Base-by-base conservation (phyloP, 2,888 invertebrate genomes). In the Crossocerus cetratus region DNA sequence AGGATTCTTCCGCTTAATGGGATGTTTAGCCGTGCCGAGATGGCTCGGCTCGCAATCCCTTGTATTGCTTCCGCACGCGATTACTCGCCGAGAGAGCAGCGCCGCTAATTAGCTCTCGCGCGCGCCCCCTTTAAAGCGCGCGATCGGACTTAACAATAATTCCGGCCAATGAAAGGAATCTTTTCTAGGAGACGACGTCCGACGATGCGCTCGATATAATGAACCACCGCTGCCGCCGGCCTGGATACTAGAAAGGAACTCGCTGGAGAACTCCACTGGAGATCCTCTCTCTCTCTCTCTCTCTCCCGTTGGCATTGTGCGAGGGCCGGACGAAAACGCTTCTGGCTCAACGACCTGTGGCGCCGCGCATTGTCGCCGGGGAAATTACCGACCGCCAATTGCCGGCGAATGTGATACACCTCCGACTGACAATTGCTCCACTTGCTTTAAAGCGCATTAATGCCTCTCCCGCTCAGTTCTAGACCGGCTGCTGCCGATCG, bases 371-470 rank as follows among this genome's bases (percentile, higher is more conserved):
- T 72, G 77, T 76, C 67, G 73, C 67, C 32, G 5, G 20, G 74
- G 80, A 80, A 83, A 84, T 86, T 82, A 82, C 83, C 78, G 81
- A 81, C 83, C 84, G 83, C 81, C 86, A 86, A 85, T 83, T 85
- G 82, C 80, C 66, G 74, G 78, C 77, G n/a, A 73, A 81, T 82
- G 84, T 85, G 32, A 32, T 32, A 32, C 32, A 32, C 32, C 85
- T 80, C 84, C 84, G 83, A 81, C 83, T 80, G 82, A 83, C 86
- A 86, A 86, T 86, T 86, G 85, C 79, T 83, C 81, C 83, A 86
- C 83, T 86, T 86, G 78, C 76, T 79, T 77, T 77, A 65, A 76
- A 69, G 75, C 32, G 32, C 79, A 84, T 83, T 84, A 82, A 82
- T 81, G 69, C 74, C 68, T 78, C 77, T 23, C n/a, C n/a, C 8